Evolutionary conservation across 2,113 vertebrate genomes (phyloP).

Genomic region (Agapornis roseicollis): DNA sequence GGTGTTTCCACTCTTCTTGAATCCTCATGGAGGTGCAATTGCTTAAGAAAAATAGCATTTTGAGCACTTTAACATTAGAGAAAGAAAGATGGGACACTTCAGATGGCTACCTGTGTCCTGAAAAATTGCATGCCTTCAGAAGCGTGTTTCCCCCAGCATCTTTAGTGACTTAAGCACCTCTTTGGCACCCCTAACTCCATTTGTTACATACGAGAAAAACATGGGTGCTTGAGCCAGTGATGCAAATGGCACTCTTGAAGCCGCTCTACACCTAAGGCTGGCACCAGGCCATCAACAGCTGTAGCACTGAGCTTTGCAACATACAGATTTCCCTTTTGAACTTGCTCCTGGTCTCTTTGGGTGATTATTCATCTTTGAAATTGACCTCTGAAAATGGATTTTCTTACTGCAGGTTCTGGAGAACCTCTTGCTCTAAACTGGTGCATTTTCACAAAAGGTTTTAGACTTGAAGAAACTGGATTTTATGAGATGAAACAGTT

Average conservation of each 20-base stretch:
- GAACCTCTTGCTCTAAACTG: not conserved
- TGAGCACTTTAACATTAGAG: not conserved
- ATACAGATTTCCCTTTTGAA: not conserved
- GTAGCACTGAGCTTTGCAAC: not conserved
- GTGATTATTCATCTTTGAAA: not conserved
- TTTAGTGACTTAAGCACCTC: not conserved
- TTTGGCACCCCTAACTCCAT: not conserved
- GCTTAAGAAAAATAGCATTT: not conserved
- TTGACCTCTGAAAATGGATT: not conserved
- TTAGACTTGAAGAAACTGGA: not conserved
- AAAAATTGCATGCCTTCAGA: not conserved
- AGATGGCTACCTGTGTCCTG: not conserved
- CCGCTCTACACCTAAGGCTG: not conserved
- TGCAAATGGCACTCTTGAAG: not conserved
- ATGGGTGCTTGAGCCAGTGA: not conserved
- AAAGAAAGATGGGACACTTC: not conserved
- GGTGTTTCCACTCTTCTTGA: not conserved
- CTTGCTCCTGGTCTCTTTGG: not conserved
- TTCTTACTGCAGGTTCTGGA: not conserved
- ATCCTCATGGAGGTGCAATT: not conserved
- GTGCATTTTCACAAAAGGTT: not conserved
- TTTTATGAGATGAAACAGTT: not conserved
- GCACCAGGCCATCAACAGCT: not conserved
- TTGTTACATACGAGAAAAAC: not conserved
- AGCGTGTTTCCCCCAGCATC: accelerated